A percentile compares a stretch with the other conserved stretches of the same genome.
Evolutionary conservation across 2,888 invertebrate genomes (phyloP).

Genomic region (Lasioglossum figueresi): DNA sequence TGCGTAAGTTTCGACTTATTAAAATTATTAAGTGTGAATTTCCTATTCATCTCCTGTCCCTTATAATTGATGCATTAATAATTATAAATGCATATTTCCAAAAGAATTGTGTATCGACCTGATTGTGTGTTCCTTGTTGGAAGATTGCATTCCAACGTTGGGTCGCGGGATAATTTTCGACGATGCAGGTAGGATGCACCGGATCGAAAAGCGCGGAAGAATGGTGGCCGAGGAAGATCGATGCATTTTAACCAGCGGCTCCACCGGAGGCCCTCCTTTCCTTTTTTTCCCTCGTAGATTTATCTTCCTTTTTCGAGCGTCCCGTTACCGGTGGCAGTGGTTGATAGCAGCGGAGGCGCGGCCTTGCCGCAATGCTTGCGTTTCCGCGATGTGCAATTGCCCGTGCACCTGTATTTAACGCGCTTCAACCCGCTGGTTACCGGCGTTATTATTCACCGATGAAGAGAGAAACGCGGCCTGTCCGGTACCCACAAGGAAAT

Average conservation of each 20-base stretch:
- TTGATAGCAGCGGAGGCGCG: conserved; percentile 58
- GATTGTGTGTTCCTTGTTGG: not conserved
- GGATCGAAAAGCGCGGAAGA: conserved; percentile 23
- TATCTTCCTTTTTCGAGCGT: conserved; percentile 62
- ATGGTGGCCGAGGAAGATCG: conserved; percentile 38
- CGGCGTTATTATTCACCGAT: conserved; percentile 56
- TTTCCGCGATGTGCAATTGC: conserved; percentile 69
- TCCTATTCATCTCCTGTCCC: not conserved
- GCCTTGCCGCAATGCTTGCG: conserved; percentile 47
- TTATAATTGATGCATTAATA: not conserved
- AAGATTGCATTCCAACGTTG: conserved; percentile 50
- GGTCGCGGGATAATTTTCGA: conserved; percentile 65
- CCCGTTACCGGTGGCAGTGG: conserved; percentile 62
- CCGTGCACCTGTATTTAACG: conserved; percentile 65
- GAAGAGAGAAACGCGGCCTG: conserved; percentile 44
- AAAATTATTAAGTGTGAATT: not conserved
- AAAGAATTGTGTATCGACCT: not conserved
- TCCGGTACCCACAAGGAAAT: conserved; percentile 27
- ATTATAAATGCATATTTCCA: not conserved
- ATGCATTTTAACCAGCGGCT: conserved; percentile 66
- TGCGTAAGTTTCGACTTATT: not conserved
- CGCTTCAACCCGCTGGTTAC: conserved; percentile 54
- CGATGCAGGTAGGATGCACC: conserved; percentile 63
- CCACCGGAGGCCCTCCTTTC: conserved; percentile 28
- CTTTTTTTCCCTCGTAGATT: conserved; percentile 58